A percentile compares a stretch with the other conserved stretches of the same genome.
phyloP scores from a whole-genome alignment of 2,113 vertebrate genomes.

The Seriola rivoliana region DNA sequence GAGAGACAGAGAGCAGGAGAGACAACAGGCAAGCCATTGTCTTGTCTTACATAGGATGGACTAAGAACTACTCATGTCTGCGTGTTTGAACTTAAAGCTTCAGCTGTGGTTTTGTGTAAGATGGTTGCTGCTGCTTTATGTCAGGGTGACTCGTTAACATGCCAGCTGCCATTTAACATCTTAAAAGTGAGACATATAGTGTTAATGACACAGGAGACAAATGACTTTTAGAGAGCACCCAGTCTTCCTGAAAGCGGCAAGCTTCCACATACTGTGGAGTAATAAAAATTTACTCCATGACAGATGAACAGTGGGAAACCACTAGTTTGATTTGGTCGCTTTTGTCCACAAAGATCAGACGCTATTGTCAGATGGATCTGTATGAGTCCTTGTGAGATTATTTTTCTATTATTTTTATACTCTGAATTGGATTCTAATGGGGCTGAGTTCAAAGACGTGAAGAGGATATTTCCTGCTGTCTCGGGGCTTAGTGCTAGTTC shows the following conservation, averaged over 20 bases:
- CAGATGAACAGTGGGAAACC: conserved; percentile 48
- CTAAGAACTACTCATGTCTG: conserved; percentile 47
- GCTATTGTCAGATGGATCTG: conserved; percentile 47
- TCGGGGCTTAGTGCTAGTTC: conserved; percentile 62
- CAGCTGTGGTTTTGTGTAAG: conserved; percentile 44
- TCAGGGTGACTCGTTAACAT: conserved; percentile 30
- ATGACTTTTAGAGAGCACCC: conserved; percentile 8
- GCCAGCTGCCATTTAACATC: conserved; percentile 11
- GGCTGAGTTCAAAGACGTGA: conserved; percentile 68
- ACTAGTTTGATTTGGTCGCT: conserved; percentile 42
- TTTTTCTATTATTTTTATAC: conserved; percentile 62
- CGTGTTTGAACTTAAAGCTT: conserved; percentile 44
- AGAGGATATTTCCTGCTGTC: conserved; percentile 78
- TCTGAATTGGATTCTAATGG: conserved; percentile 67
- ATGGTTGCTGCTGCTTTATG: conserved; percentile 24
- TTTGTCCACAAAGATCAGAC: conserved; percentile 67
- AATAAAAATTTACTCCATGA: conserved; percentile 34
- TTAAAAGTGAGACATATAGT: conserved; percentile 5
- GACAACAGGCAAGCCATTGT: conserved; percentile 78
- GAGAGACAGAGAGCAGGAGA: conserved; percentile 16
- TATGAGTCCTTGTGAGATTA: conserved; percentile 55
- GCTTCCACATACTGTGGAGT: conserved; percentile 23
- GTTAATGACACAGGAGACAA: background rate
- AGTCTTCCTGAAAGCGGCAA: conserved; percentile 23
- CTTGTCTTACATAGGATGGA: conserved; percentile 42